Evolutionary conservation across 2,113 vertebrate genomes (phyloP).

Genomic region (Colius striatus): DNA sequence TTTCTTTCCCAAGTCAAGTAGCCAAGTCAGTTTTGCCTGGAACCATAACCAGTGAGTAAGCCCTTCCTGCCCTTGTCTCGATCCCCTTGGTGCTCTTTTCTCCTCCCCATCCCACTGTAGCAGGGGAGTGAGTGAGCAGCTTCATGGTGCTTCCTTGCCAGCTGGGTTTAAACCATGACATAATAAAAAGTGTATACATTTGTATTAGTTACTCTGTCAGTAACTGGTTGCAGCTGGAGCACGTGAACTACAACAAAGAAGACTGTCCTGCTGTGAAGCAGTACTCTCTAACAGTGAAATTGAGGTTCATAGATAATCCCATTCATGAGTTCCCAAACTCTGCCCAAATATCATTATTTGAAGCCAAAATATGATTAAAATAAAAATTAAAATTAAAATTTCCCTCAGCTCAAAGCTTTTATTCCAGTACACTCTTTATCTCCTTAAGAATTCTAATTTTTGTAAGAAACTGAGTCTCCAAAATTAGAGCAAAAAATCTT

Average conservation of each 20-base stretch:
- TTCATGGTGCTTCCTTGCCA: too few relatives aligned
- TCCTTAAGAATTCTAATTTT: neutral
- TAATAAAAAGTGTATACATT: neutral
- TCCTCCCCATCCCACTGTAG: too few relatives aligned
- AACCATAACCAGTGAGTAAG: too few relatives aligned
- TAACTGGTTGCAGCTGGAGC: neutral
- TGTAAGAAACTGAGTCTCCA: rapidly evolving
- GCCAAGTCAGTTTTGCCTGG: too few relatives aligned
- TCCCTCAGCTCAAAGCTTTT: neutral
- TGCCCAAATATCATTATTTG: neutral
- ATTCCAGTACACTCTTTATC: neutral
- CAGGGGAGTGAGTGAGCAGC: too few relatives aligned
- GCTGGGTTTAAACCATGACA: too few relatives aligned
- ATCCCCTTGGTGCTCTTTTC: too few relatives aligned
- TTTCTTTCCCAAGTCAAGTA: too few relatives aligned
- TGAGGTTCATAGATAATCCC: neutral
- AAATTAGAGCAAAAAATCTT: neutral
- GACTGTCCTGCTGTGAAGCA: neutral
- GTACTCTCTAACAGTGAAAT: neutral
- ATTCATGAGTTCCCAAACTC: neutral
- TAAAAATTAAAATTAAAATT: too few relatives aligned
- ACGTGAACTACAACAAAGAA: neutral
- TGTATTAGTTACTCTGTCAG: neutral
- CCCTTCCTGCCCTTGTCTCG: too few relatives aligned
- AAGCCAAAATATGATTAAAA: neutral